These are phyloP conservation scores for Sialis lutaria DNA, from an alignment of 2,888 invertebrate species.

Conservation along the genomic window DNA sequence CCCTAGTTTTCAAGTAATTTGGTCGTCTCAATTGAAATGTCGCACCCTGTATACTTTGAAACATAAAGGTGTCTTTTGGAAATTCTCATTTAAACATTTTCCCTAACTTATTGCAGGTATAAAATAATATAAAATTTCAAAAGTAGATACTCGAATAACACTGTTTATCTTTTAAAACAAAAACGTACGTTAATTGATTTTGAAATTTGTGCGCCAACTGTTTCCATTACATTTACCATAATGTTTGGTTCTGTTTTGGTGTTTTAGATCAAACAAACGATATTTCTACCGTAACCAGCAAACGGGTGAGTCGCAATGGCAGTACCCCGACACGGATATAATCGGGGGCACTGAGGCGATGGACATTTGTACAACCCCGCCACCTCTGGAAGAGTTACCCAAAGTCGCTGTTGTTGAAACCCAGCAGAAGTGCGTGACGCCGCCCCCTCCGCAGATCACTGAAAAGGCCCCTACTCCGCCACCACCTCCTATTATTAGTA, in stretches of 20 bases:
- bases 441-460: conserved; percentile 13
- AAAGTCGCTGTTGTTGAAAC: conserved; percentile 10
- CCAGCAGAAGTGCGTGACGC: conserved; percentile 8
- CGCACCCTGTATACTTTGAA: too few relatives aligned
- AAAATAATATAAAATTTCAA: too few relatives aligned
- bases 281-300: conserved; percentile 45
- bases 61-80: too few relatives aligned
- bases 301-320: conserved; percentile 44
- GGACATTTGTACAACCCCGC: conserved; percentile 41
- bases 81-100: too few relatives aligned
- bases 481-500: conserved; percentile 9
- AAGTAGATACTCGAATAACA: too few relatives aligned
- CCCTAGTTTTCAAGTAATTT: too few relatives aligned
- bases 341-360: conserved; percentile 34
- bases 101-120: too few relatives aligned
- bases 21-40: too few relatives aligned
- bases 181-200: too few relatives aligned
- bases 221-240: too few relatives aligned
- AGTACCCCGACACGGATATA: conserved; percentile 34
- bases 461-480: conserved; percentile 9
- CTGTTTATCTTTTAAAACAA: too few relatives aligned
- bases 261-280: conserved; percentile 43
- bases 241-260: conserved; percentile 13
- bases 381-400: conserved; percentile 17
- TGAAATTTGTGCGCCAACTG: too few relatives aligned